phyloP scores from a whole-genome alignment of 2,888 invertebrate species.

The Blastobasis adustella region DNA sequence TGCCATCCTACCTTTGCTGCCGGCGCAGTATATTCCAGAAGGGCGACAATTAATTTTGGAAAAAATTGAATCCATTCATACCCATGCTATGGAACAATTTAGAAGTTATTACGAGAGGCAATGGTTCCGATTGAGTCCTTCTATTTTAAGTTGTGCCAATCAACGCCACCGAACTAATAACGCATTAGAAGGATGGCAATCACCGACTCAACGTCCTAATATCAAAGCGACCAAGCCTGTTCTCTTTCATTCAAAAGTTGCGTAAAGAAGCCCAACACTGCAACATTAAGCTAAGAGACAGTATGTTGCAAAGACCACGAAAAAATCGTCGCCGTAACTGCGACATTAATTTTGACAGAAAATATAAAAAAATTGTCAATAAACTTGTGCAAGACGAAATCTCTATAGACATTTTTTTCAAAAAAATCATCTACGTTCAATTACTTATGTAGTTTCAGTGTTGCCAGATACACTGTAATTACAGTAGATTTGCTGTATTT shows the following conservation, averaged over 20 bases:
- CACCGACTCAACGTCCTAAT: slow-evolving; percentile 8
- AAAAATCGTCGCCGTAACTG: slow-evolving; percentile 1
- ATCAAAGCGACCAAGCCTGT: slow-evolving; percentile 7
- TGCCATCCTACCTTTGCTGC: not conserved
- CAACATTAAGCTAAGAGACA: slow-evolving; percentile 7
- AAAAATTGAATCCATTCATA: slow-evolving; percentile 1
- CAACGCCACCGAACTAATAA: slow-evolving; percentile 9
- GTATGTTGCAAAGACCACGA: slow-evolving; percentile 2
- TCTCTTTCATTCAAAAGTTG: slow-evolving; percentile 9
- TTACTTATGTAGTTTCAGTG: not conserved
- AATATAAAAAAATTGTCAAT: no score
- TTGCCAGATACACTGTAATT: no score
- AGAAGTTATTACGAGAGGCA: slow-evolving; percentile 5
- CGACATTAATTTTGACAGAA: no score
- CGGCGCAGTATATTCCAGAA: not conserved
- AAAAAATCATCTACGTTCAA: not conserved
- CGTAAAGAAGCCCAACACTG: slow-evolving; percentile 9
- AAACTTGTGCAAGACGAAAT: not conserved
- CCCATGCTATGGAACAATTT: slow-evolving; percentile 2
- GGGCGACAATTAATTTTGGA: not conserved
- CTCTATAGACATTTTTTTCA: not conserved
- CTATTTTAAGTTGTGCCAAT: slow-evolving; percentile 8
- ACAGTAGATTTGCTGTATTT: no score
- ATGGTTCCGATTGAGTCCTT: slow-evolving; percentile 5
- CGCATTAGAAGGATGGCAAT: slow-evolving; percentile 11